Conservation (phyloP, 2,113 vertebrate species). For the Agapornis roseicollis region DNA sequence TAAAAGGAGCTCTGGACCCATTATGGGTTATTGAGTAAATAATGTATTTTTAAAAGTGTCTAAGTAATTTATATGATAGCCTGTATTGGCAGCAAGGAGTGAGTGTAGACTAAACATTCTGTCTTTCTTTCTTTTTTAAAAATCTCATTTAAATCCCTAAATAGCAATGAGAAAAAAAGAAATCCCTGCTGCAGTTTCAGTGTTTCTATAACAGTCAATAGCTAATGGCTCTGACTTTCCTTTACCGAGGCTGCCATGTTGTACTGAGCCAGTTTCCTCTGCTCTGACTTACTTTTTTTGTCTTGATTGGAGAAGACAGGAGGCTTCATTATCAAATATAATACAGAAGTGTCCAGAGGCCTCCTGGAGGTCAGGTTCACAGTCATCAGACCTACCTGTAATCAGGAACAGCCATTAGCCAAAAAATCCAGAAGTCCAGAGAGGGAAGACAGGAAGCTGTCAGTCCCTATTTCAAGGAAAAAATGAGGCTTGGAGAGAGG, state of each 20-base stretch:
- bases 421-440: background rate
- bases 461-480: background rate
- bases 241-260: conserved; percentile 46
- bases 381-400: background rate
- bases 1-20: conserved; percentile 76
- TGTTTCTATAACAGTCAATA: conserved; percentile 59
- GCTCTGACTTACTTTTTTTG: conserved; percentile 15
- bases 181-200: conserved; percentile 64
- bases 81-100: conserved; percentile 68
- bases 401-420: conserved; percentile 14
- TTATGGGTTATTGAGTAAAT: conserved; percentile 80
- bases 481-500: background rate
- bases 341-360: conserved; percentile 39
- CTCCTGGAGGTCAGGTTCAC: conserved; percentile 22
- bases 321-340: conserved; percentile 54
- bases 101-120: conserved; percentile 67
- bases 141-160: conserved; percentile 68
- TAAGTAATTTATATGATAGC: conserved; percentile 75
- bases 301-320: conserved; percentile 38
- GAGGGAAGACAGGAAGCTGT: conserved; percentile 7
- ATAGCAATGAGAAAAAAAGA: conserved; percentile 63
- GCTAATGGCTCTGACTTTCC: conserved; percentile 56
- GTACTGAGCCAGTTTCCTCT: conserved; percentile 57
- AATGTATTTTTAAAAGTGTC: conserved; percentile 77
- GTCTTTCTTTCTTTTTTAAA: conserved; percentile 57